A percentile compares a stretch with the other conserved stretches of the same genome.
Conservation (phyloP, 1,140 invertebrate genomes). For the Bathynomus jamesi region DNA sequence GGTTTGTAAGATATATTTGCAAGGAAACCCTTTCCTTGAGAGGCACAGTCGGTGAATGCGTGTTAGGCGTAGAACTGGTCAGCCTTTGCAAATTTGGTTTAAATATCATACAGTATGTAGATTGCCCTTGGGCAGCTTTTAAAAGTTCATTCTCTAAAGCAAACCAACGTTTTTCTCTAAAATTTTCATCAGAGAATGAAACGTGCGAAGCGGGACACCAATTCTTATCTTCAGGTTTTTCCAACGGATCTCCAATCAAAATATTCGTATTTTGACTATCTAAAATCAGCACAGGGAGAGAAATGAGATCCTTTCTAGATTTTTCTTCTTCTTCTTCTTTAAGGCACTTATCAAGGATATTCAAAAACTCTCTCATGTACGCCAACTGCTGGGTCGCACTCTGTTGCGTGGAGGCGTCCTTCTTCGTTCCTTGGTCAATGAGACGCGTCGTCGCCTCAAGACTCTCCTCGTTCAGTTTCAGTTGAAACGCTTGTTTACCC, state of each 20-base stretch:
- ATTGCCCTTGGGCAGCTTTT: constrained; percentile 1
- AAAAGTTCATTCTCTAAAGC: constrained; percentile 22
- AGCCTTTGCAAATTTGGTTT: constrained; percentile 25
- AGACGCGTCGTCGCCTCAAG: constrained; percentile 69
- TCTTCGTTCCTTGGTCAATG: constrained; percentile 57
- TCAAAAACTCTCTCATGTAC: constrained; percentile 81
- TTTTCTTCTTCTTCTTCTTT: constrained; percentile 14
- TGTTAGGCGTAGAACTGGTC: constrained; percentile 26
- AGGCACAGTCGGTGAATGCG: constrained; percentile 19
- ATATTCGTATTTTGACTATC: constrained; percentile 58
- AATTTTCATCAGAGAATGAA: constrained; percentile 41
- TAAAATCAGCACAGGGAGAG: constrained; percentile 59
- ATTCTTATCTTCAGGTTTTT: constrained; percentile 42
- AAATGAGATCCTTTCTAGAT: constrained; percentile 43
- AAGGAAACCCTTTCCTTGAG: constrained; percentile 70
- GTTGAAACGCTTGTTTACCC: constrained; percentile 71
- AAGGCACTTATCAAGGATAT: constrained; percentile 61
- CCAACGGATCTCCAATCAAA: constrained; percentile 50
- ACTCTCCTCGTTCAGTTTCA: constrained; percentile 66
- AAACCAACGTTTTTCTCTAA: constrained; percentile 21
- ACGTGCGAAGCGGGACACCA: constrained; percentile 41
- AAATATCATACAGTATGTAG: constrained; percentile 16
- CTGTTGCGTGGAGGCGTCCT: constrained; percentile 62
- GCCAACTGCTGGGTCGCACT: constrained; percentile 66
- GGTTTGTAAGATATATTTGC: constrained; percentile 66